Conservation (phyloP, 2,113 vertebrate genomes). For the Seriola rivoliana region DNA sequence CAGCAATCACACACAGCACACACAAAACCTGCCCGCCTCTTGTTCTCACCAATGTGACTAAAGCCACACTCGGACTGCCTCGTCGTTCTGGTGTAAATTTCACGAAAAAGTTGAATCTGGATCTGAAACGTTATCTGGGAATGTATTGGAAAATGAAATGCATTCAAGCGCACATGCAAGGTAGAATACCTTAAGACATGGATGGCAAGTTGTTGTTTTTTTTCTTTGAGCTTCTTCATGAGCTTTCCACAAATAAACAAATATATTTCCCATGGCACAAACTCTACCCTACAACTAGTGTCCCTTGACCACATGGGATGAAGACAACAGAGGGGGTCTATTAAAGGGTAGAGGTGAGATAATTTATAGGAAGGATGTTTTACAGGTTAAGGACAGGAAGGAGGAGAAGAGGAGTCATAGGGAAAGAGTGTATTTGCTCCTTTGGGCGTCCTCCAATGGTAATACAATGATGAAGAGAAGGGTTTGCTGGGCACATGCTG, state of each 20-base stretch:
- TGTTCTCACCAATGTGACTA: not conserved
- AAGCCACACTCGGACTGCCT: not conserved
- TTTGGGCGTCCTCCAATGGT: slow-evolving; percentile 35
- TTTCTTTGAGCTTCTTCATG: too few species aligned
- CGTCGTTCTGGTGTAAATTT: not conserved
- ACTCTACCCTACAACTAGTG: not conserved
- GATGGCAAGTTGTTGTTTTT: not conserved
- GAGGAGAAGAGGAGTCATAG: slow-evolving; percentile 13
- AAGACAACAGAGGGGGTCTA: slow-evolving; percentile 1
- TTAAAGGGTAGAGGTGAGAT: slow-evolving; percentile 7
- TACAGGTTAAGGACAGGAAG: slow-evolving; percentile 18
- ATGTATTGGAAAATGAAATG: not conserved
- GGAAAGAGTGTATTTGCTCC: slow-evolving; percentile 4
- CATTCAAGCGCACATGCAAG: not conserved
- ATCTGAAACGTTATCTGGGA: not conserved
- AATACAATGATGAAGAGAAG: slow-evolving; percentile 24
- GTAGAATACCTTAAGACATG: not conserved
- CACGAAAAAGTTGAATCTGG: not conserved
- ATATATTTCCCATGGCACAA: slow-evolving; percentile 22
- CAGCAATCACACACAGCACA: not conserved
- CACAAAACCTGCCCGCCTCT: not conserved
- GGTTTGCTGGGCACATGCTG: not conserved
- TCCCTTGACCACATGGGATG: slow-evolving; percentile 9
- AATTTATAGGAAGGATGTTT: slow-evolving; percentile 23
- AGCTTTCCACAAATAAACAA: slow-evolving; percentile 2